A percentile compares a stretch with the other conserved stretches of the same genome.
phyloP scores from a whole-genome alignment of 2,113 vertebrate genomes.

The Polypterus senegalus region DNA sequence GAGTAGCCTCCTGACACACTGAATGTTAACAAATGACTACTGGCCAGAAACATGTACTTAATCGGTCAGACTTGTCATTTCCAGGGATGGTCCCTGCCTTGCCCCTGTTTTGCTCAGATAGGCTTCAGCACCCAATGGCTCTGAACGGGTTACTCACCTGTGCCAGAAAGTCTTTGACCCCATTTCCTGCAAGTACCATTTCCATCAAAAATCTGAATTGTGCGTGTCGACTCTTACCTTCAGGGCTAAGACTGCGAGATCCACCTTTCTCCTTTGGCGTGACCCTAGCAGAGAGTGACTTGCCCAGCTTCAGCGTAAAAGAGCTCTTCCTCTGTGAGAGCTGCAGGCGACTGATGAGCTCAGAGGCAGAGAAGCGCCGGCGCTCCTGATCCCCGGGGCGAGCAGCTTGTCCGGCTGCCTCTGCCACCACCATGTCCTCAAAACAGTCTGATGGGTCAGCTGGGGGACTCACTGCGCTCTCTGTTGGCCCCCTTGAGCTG shows the following conservation, averaged over 20 bases:
- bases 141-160: background rate
- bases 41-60: no score
- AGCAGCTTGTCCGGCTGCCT: conserved; percentile 14
- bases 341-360: conserved; percentile 74
- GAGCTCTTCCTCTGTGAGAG: conserved; percentile 62
- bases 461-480: background rate
- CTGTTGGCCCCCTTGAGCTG: background rate
- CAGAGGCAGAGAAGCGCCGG: conserved; percentile 75
- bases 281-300: conserved; percentile 58
- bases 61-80: no score
- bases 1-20: no score
- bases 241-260: conserved; percentile 30
- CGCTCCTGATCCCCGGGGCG: conserved; percentile 51
- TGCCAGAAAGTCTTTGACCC: background rate
- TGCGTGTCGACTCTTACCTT: conserved; percentile 43
- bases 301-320: conserved; percentile 64
- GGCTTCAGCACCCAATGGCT: no score
- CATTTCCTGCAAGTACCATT: background rate
- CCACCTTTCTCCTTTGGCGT: conserved; percentile 36
- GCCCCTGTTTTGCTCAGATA: no score
- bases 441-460: conserved; percentile 13
- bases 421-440: conserved; percentile 10
- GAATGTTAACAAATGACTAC: no score
- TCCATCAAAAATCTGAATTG: no score
- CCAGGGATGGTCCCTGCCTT: no score